Evolutionary conservation across 2,797 vertebrate genomes (phyloP).

Genomic region (Perodicticus potto): DNA sequence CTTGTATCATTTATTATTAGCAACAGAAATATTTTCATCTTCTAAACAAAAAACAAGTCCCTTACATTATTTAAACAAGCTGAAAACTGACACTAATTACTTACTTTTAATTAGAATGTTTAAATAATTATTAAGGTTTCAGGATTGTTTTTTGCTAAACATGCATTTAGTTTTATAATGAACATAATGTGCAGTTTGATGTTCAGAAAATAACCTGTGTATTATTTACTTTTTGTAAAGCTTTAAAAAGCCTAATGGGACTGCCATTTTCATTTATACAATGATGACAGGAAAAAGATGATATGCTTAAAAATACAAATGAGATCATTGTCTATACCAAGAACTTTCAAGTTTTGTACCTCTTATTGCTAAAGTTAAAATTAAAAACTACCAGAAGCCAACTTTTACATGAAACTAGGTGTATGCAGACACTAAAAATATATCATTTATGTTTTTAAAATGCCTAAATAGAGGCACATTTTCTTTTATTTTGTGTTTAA

Average conservation of each 20-base stretch:
- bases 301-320: slow-evolving; percentile 23
- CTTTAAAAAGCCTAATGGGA: background rate
- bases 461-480: background rate
- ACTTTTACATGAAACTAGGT: background rate
- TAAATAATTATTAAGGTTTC: slow-evolving; percentile 67
- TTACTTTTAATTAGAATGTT: slow-evolving; percentile 70
- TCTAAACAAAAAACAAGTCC: slow-evolving; percentile 28
- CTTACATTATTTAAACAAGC: slow-evolving; percentile 62
- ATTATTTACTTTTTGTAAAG: slow-evolving; percentile 63
- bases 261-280: slow-evolving; percentile 4
- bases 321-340: background rate
- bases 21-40: slow-evolving; percentile 46
- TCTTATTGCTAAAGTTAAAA: background rate
- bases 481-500: background rate
- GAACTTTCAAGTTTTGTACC: background rate
- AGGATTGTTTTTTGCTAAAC: slow-evolving; percentile 63
- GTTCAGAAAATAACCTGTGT: background rate
- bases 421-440: background rate
- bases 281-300: slow-evolving; percentile 20
- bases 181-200: slow-evolving; percentile 42
- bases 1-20: slow-evolving; percentile 39
- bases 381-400: background rate
- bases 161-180: slow-evolving; percentile 59
- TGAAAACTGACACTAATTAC: slow-evolving; percentile 69
- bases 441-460: background rate